phyloP scores from a whole-genome alignment of 2,888 invertebrate genomes.

The Abrostola tripartita region DNA sequence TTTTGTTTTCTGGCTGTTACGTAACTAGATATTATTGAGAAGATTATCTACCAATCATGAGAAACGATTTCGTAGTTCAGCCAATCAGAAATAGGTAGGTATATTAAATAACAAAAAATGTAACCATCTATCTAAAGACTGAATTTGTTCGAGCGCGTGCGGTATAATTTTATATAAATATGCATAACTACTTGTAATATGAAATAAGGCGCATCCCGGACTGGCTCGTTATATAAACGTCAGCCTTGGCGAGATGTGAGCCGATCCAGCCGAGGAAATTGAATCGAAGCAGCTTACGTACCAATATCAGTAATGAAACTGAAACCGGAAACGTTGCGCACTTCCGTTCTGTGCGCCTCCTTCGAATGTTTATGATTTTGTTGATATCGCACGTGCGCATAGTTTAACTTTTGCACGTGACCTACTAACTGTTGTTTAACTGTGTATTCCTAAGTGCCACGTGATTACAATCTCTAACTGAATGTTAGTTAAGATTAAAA shows the following conservation, averaged over 20 bases:
- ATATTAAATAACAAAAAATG: slow-evolving; percentile 9
- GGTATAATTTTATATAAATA: slow-evolving; percentile 51
- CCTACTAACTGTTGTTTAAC: slow-evolving; percentile 17
- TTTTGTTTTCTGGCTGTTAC: too few species aligned
- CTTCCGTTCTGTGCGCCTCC: slow-evolving; percentile 33
- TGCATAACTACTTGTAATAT: slow-evolving; percentile 31
- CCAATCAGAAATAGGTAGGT: too few species aligned
- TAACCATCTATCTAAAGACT: slow-evolving; percentile 19
- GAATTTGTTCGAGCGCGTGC: slow-evolving; percentile 33
- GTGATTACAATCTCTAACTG: not conserved
- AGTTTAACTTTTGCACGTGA: slow-evolving; percentile 21
- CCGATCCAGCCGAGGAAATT: slow-evolving; percentile 64
- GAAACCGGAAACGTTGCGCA: slow-evolving; percentile 56
- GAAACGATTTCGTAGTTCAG: too few species aligned
- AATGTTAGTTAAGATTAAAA: too few species aligned
- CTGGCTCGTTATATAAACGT: slow-evolving; percentile 52
- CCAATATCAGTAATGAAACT: slow-evolving; percentile 69
- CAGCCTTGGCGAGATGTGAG: slow-evolving; percentile 51
- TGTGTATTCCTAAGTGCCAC: not conserved
- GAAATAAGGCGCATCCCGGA: slow-evolving; percentile 40
- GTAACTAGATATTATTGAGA: not conserved
- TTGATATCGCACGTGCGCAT: slow-evolving; percentile 36
- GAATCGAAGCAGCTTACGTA: slow-evolving; percentile 67
- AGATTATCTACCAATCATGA: not conserved
- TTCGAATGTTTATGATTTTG: slow-evolving; percentile 45